Evolutionary conservation across 1,140 invertebrate species (phyloP), one percentile per base, ranked within the genome.

Genomic region (Psix sp.): DNA sequence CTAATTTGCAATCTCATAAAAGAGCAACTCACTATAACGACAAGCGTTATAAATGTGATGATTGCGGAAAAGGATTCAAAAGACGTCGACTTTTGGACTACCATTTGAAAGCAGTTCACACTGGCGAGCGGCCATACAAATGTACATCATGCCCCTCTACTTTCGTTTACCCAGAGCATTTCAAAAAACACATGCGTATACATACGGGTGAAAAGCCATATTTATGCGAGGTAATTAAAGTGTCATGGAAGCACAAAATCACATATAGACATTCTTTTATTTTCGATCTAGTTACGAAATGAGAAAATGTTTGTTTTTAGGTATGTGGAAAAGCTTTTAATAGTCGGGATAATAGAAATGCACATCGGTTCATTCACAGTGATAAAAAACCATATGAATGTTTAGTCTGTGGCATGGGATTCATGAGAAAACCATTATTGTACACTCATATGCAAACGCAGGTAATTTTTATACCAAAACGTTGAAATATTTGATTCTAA

Each of bases 301-400:
- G 7, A 24, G 7, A 24, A 24, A 24, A 24, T 38, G 14, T 51
- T n/a, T 17, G 45, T n/a, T 43, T 72, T 29, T 73, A 91, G 90
- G 91, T 94, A n/a, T 96, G 95, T 82, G 93, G 93, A n/a, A 95
- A 95, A 82, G 89, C 91, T 15, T 95, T 96, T 80, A 94, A 93
- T 72, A 93, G 93, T 24, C 88, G 93, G 35, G 94, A 95, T 84
- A 95, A 95, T 82, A 88, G 94, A 48, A 95, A 95, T 87, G 92
- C 93, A 7, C 94, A 95, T 82, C 89, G 93, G 35, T 95, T 94
- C 83, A 91, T 94, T 33, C 94, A 96, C 81, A 94, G 93, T 62
- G 92, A 94, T 74, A 93, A 94, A 79, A 95, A 95, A 75, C 94
- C 94, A 0, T 96, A 95, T 78, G 93, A 94, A 81, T 96, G 94